A percentile compares a stretch with the other conserved stretches of the same genome.
These are phyloP conservation scores for Myotis lucifugus DNA, from an alignment of 2,113 vertebrate genomes.

Conservation along the genomic window DNA sequence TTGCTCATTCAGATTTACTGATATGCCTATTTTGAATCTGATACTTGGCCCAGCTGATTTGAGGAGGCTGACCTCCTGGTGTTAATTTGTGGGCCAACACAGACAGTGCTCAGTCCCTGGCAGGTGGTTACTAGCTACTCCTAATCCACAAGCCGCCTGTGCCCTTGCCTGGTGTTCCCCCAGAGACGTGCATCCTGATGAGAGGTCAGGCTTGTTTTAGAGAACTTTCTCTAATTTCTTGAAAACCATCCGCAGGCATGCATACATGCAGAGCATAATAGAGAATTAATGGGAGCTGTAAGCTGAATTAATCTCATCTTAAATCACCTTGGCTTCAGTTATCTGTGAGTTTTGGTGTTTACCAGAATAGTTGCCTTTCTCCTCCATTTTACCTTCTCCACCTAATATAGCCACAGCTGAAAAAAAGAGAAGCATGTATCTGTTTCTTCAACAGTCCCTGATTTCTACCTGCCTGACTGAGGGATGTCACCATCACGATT, in stretches of 20 bases:
- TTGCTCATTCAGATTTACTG: not conserved
- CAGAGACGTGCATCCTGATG: not conserved
- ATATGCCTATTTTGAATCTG: not conserved
- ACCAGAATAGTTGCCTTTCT: not conserved
- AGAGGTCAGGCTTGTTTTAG: not conserved
- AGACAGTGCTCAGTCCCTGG: not conserved
- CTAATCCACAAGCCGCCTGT: not conserved
- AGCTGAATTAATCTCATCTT: not conserved
- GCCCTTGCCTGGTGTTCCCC: not conserved
- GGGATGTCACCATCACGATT: not conserved
- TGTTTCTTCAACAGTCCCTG: not conserved
- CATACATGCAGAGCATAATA: not conserved
- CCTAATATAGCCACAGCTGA: not conserved
- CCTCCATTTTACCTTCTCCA: not conserved
- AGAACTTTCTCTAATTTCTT: constrained; percentile 6
- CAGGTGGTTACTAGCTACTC: not conserved
- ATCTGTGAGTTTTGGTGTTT: not conserved
- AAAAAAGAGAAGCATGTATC: not conserved
- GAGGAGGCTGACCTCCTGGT: not conserved
- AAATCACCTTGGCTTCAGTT: not conserved
- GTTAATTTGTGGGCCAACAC: not conserved
- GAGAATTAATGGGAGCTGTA: not conserved
- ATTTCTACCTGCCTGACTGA: not conserved
- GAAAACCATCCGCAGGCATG: not conserved
- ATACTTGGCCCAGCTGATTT: not conserved